These are phyloP conservation scores for Matsumyia berberina DNA, from an alignment of 2,888 invertebrate genomes.

Conservation along the genomic window DNA sequence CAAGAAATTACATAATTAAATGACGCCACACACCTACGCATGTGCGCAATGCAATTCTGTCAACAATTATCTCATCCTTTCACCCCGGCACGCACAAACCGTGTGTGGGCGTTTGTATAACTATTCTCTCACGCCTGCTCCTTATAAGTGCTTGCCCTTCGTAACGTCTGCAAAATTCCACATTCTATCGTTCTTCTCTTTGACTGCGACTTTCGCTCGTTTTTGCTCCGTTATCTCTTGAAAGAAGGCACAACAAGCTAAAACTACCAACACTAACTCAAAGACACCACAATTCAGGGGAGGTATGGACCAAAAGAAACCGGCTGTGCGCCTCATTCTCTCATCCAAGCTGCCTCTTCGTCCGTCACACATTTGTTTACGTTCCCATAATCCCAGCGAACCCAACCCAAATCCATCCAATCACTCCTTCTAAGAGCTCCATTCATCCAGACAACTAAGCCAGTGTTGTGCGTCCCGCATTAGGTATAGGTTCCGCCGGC, in stretches of 20 bases:
- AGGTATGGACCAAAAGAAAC: conserved; percentile 4
- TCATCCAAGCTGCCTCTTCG: no score
- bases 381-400: conserved; percentile 26
- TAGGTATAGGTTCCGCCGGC: neutral
- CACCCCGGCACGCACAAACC: neutral
- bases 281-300: neutral
- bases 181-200: conserved; percentile 63
- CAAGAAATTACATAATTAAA: conserved; percentile 60
- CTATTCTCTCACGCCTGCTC: conserved; percentile 65
- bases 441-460: conserved; percentile 35
- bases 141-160: neutral
- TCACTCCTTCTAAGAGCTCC: conserved; percentile 29
- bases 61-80: conserved; percentile 65
- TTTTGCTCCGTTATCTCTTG: conserved; percentile 42
- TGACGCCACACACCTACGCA: conserved; percentile 51
- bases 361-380: conserved; percentile 1
- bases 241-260: conserved; percentile 41
- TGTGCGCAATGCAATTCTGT: conserved; percentile 51
- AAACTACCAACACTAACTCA: neutral
- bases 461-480: conserved; percentile 1
- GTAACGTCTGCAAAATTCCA: conserved; percentile 70
- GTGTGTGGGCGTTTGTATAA: conserved; percentile 63
- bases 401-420: conserved; percentile 44
- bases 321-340: no score
- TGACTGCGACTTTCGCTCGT: conserved; percentile 49